Base-by-base conservation (phyloP, 1,140 invertebrate genomes). In the Dryas iulia region DNA sequence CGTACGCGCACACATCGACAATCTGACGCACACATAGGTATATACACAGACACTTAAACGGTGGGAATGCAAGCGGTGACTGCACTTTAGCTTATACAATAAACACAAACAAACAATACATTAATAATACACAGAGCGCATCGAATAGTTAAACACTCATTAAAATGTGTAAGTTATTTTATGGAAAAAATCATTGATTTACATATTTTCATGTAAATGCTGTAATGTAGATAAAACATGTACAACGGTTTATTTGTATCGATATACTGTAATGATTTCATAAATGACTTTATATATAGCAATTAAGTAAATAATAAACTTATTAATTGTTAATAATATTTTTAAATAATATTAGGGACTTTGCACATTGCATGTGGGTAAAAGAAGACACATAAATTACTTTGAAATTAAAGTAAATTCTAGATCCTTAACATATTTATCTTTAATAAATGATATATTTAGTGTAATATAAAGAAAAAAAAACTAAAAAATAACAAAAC, bases 41-140 rank as follows among this genome's bases (percentile, higher is more conserved):
- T 28, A 60, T 66, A 31, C 78, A 81, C 86, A 78, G 82, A 88
- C 84, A 89, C 83, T 64, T 72, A 52, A 76, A 56, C 67, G 73
- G 66, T 84, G 87, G 84, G 87, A 91, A 90, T 91, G 89, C 89
- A 90, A 80, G 87, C 89, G 89, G 87, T 91, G 89, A 91, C 87
- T 91, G 89, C 89, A 91, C 87, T 91, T 88, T 84, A 86, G 78
- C 84, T 87, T 79, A 83, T 87, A 88, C 86, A 88, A 87, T 89
- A 90, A 91, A 91, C 80, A 91, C 85, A 91, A 89, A 91, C 82
- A 91, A 90, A 89, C 86, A 89, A 88, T 84, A 86, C 82, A 81
- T 83, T 84, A 84, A 84, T 78, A 82, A 84, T 79, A 82, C 74
- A 84, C 76, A 76, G 76, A 83, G 76, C 81, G 68, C 76, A 80